These are phyloP conservation scores for Cygnus olor DNA, from an alignment of 2,797 vertebrate species.

Conservation along the genomic window DNA sequence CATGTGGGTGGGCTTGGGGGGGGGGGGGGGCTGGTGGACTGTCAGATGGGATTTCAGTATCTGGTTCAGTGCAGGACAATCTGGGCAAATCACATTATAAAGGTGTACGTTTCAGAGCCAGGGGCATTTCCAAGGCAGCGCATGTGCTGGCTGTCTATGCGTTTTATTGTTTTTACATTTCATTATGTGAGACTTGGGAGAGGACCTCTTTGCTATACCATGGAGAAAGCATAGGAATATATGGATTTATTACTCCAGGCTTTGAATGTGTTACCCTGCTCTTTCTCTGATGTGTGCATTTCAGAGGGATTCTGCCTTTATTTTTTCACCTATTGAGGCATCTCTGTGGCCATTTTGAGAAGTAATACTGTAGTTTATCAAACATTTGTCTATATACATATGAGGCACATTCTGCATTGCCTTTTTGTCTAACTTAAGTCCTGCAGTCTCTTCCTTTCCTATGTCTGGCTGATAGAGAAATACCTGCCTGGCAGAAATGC, in stretches of 20 bases:
- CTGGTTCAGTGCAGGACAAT: not conserved
- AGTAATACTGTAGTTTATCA: not conserved
- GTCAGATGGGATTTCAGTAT: conserved; percentile 21
- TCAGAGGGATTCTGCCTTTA: not conserved
- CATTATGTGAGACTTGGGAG: not conserved
- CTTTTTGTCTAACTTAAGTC: not conserved
- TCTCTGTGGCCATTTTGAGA: not conserved
- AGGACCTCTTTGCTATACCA: not conserved
- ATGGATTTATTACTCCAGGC: not conserved
- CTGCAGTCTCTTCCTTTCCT: not conserved
- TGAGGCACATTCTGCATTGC: not conserved
- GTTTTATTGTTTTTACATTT: not conserved
- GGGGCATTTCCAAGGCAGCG: not conserved
- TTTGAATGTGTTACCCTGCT: not conserved
- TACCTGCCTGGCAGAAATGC: not conserved
- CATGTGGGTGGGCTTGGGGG: not conserved
- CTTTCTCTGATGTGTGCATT: not conserved
- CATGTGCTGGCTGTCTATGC: conserved; percentile 41
- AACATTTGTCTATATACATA: not conserved
- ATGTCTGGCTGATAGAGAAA: not conserved
- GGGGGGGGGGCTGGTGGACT: not conserved
- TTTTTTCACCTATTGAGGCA: not conserved
- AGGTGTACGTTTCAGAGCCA: conserved; percentile 36
- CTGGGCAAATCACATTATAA: not conserved
- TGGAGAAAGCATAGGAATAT: not conserved